Evolutionary conservation across 2,113 vertebrate species (phyloP).

Genomic region (Oncorhynchus nerka): DNA sequence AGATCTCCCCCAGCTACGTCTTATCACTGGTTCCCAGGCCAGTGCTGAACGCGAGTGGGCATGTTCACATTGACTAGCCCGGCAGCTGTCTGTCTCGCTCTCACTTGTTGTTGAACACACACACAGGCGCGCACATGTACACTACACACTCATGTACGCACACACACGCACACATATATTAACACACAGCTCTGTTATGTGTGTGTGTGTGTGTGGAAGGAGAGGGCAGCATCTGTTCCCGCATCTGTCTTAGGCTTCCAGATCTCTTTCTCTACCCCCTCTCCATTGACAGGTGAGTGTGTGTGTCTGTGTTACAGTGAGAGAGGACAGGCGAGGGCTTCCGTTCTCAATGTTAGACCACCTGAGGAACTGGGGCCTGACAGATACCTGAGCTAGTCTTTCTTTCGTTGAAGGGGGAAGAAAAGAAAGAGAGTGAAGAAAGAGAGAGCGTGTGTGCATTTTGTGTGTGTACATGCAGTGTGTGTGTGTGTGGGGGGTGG

Average conservation of each 20-base stretch:
- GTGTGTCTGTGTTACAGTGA: constrained; percentile 30
- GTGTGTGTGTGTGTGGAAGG: no score
- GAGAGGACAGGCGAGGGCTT: constrained; percentile 63
- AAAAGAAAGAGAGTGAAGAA: background rate
- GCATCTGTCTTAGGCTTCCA: constrained; percentile 49
- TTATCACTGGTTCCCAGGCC: constrained; percentile 71
- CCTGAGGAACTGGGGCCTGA: constrained; percentile 42
- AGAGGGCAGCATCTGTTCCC: constrained; percentile 45
- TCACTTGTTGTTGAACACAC: constrained; percentile 28
- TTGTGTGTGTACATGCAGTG: background rate
- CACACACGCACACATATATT: background rate
- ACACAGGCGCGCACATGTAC: constrained; percentile 32
- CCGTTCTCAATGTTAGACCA: constrained; percentile 61
- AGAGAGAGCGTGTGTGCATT: constrained; percentile 2
- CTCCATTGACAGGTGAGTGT: background rate
- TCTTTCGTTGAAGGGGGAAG: background rate
- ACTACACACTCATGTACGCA: constrained; percentile 10
- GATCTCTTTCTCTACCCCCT: background rate
- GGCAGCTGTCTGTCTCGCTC: constrained; percentile 49
- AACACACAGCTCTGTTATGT: background rate
- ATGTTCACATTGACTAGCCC: constrained; percentile 55
- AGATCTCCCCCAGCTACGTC: constrained; percentile 24
- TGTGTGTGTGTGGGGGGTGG: background rate
- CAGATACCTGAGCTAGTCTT: constrained; percentile 65
- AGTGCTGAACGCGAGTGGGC: constrained; percentile 53